Percentiles rank a stretch among this genome's conserved stretches.
These are phyloP conservation scores for Drosophila suboccidentalis DNA, from an alignment of 2,888 invertebrate species.

Conservation along the genomic window DNA sequence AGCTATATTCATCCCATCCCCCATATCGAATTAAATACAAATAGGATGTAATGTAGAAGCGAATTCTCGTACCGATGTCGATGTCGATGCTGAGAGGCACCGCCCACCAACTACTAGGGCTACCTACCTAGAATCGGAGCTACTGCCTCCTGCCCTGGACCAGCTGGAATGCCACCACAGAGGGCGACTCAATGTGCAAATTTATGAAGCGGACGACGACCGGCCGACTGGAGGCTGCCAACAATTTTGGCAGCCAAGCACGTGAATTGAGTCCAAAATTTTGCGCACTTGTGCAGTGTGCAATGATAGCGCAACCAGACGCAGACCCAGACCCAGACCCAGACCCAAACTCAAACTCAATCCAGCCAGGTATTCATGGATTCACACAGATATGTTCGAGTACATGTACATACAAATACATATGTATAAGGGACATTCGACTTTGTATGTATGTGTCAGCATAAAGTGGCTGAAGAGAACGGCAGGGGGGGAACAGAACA, in stretches of 20 bases:
- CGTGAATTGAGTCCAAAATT: conserved; percentile 84
- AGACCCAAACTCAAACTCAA: conserved; percentile 18
- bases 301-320: conserved; percentile 70
- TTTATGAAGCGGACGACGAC: conserved; percentile 75
- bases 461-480: conserved; percentile 18
- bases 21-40: conserved; percentile 79
- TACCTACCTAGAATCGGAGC: background rate
- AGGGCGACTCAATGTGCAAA: conserved; percentile 77
- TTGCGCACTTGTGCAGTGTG: conserved; percentile 81
- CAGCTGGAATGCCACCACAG: conserved; percentile 29
- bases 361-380: conserved; percentile 20
- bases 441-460: conserved; percentile 18
- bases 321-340: conserved; percentile 39
- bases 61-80: conserved; percentile 24
- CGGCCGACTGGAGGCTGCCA: conserved; percentile 67
- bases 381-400: conserved; percentile 26
- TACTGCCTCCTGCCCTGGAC: background rate
- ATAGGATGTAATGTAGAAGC: conserved; percentile 61
- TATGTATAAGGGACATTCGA: background rate
- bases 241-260: conserved; percentile 83
- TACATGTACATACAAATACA: background rate
- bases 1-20: conserved; percentile 38
- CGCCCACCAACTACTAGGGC: background rate
- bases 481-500: background rate
- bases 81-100: background rate